Evolutionary conservation across 1,140 invertebrate species (phyloP), one percentile per base, ranked within the genome.

Genomic region (Drosophila mojavensis): DNA sequence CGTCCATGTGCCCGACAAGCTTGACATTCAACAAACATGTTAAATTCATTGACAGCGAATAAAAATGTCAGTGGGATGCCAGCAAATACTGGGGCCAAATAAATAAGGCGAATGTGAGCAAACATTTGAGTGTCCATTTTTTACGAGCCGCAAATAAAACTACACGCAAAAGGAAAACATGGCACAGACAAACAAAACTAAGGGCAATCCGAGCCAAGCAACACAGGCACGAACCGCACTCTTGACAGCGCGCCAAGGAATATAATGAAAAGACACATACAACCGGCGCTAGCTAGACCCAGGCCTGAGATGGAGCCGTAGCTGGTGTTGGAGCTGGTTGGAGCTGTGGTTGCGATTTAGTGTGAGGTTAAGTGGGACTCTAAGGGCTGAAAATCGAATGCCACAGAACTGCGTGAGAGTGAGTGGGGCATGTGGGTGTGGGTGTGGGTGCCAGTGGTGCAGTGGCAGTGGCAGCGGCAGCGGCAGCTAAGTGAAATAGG

Each of bases 41-140:
- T 81, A 77, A 84, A 90, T 88, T 90, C 91, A 90, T 91, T 91
- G 89, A 91, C 89, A 91, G 89, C 89, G 61, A 91, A 91, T 91
- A 91, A 91, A 91, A 89, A 81, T 78, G 89, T 85, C 89, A 91
- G 84, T 84, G 53, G 62, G 50, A 59, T 79, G 53, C 60, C 70
- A 77, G 75, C 50, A 76, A 74, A 82, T 63, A 64, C 62, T 54
- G 26, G 59, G 55, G 59, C 64, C 71, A 50, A 63, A 79, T 78
- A 85, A 86, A 86, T 72, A 81, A 47, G 59, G 56, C 51, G 63
- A 75, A 75, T 70, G 79, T 51, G 53, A 24, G 78, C 75, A 80
- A 88, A 81, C 83, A 88, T 83, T 88, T 65, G 78, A 79, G 79
- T 88, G 83, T 88, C 69, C 79, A 83, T 81, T 84, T 90, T 81